Conservation (phyloP, 2,888 invertebrate genomes). For the Drosophila cracens region DNA sequence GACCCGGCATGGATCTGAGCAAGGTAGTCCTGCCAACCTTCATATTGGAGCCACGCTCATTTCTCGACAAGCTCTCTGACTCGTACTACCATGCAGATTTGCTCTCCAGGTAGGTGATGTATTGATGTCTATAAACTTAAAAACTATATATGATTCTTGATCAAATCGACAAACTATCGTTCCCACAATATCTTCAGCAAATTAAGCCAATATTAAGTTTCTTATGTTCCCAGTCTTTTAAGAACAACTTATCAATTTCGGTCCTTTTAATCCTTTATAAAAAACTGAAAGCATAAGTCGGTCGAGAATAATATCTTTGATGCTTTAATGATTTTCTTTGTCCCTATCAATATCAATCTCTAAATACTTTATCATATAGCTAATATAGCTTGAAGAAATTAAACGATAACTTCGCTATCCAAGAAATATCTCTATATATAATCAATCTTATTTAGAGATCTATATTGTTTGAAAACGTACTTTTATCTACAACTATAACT, state of each 20-base stretch:
- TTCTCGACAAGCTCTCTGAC: constrained; percentile 96
- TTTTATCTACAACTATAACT: neutral
- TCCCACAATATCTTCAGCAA: neutral
- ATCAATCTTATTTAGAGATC: neutral
- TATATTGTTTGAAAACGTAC: neutral
- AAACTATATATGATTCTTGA: neutral
- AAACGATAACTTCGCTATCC: neutral
- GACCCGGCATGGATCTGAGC: constrained; percentile 97
- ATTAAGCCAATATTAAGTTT: neutral
- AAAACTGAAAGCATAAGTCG: neutral
- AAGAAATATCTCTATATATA: neutral
- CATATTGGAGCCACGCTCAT: constrained; percentile 96
- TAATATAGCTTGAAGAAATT: neutral
- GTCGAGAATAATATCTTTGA: neutral
- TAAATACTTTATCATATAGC: neutral
- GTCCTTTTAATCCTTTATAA: neutral
- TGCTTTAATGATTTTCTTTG: neutral
- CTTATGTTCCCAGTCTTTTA: neutral
- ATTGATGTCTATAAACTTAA: neutral
- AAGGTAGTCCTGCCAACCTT: constrained; percentile 96
- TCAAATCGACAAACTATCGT: neutral
- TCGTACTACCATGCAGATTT: constrained; percentile 97
- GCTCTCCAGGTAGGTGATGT: constrained; percentile 89
- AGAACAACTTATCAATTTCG: neutral
- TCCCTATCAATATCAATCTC: neutral